Evolutionary conservation across 2,888 invertebrate species (phyloP).

Genomic region (Mimumesa dahlbomi): DNA sequence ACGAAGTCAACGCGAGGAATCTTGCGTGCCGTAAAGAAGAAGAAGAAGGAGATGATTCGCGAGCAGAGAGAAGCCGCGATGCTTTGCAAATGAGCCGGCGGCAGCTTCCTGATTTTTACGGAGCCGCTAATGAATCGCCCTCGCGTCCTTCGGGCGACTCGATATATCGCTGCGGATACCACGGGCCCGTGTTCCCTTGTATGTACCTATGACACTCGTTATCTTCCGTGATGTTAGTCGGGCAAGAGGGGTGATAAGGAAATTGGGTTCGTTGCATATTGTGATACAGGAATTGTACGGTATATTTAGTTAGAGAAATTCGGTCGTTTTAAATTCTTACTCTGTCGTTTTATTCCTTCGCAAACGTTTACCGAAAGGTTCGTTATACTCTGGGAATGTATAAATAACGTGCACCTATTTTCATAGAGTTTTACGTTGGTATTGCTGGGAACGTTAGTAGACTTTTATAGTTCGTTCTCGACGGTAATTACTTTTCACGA

Average conservation of each 20-base stretch:
- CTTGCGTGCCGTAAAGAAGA: slow-evolving; percentile 42
- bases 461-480: slow-evolving; percentile 4
- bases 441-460: not conserved
- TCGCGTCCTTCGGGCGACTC: slow-evolving; percentile 44
- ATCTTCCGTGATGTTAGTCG: slow-evolving; percentile 2
- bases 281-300: too few species aligned
- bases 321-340: too few species aligned
- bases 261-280: not conserved
- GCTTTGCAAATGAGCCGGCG: slow-evolving; percentile 62
- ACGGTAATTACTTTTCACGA: slow-evolving; percentile 33
- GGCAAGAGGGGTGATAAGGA: slow-evolving; percentile 3
- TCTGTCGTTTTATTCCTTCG: too few species aligned
- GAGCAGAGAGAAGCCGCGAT: slow-evolving; percentile 38
- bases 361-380: too few species aligned
- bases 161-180: slow-evolving; percentile 26
- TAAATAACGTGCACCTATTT: too few species aligned
- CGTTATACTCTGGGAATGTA: too few species aligned
- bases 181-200: too few species aligned
- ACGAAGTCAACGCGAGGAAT: slow-evolving; percentile 40
- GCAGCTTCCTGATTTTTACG: slow-evolving; percentile 60
- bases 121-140: slow-evolving; percentile 60
- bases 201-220: too few species aligned
- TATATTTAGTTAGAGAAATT: too few species aligned
- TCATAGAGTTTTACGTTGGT: not conserved
- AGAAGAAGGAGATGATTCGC: slow-evolving; percentile 57